phyloP scores from a whole-genome alignment of 2,888 invertebrate genomes.

The Lasioglossum marginatum region DNA sequence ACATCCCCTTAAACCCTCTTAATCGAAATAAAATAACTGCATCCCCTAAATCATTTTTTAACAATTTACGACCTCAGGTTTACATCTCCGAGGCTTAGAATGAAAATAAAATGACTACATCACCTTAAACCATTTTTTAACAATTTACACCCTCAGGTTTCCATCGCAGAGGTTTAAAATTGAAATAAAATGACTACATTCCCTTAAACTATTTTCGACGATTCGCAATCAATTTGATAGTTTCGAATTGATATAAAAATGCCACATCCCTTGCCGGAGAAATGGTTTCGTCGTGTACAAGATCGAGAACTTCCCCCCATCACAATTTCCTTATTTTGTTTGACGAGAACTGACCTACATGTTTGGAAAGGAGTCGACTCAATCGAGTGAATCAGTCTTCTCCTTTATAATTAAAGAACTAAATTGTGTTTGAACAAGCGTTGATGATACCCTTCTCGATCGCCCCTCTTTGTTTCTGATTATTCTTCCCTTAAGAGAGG shows the following conservation, averaged over 20 bases:
- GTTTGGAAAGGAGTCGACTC: slow-evolving; percentile 40
- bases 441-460: neutral
- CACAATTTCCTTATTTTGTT: slow-evolving; percentile 34
- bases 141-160: too few relatives aligned
- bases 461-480: neutral
- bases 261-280: neutral
- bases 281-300: slow-evolving; percentile 30
- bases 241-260: neutral
- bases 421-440: neutral
- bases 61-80: neutral
- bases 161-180: neutral
- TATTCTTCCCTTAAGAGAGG: neutral
- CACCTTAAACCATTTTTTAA: neutral
- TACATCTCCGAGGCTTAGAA: neutral
- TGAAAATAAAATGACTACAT: neutral
- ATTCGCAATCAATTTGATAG: too few relatives aligned
- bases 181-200: neutral
- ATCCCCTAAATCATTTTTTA: too few relatives aligned
- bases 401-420: slow-evolving; percentile 40
- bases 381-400: slow-evolving; percentile 6
- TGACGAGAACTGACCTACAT: slow-evolving; percentile 44
- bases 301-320: slow-evolving; percentile 3
- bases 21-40: too few relatives aligned
- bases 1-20: neutral
- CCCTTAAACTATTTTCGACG: neutral